Evolutionary conservation across 2,113 vertebrate species (phyloP).

Genomic region (Dipodomys spectabilis): DNA sequence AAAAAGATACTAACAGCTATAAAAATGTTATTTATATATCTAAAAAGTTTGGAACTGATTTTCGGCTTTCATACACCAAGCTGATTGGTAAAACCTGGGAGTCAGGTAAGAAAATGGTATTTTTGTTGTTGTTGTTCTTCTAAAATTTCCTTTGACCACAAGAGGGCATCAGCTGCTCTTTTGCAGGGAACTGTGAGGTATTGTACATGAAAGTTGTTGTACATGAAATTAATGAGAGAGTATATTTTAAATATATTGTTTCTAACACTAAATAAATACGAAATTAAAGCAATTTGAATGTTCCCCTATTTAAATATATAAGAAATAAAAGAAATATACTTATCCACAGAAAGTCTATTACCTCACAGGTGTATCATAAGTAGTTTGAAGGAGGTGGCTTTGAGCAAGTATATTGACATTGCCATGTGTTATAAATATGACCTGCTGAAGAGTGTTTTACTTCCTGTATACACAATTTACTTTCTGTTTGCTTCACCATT

Average conservation of each 20-base stretch:
- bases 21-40: constrained; percentile 71
- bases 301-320: constrained; percentile 76
- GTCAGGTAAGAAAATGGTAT: constrained; percentile 83
- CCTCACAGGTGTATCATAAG: constrained; percentile 83
- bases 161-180: constrained; percentile 86
- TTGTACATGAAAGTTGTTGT: constrained; percentile 82
- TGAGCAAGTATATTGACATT: constrained; percentile 82
- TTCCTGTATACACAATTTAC: constrained; percentile 50
- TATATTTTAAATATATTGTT: constrained; percentile 89
- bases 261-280: constrained; percentile 82
- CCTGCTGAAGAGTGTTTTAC: constrained; percentile 73
- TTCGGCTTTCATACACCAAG: constrained; percentile 81
- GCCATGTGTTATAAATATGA: constrained; percentile 69
- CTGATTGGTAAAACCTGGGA: constrained; percentile 78
- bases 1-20: constrained; percentile 85
- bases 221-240: constrained; percentile 84
- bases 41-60: constrained; percentile 75
- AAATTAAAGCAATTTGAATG: constrained; percentile 74
- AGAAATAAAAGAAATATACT: constrained; percentile 80
- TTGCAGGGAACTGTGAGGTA: constrained; percentile 80
- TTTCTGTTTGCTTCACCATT: constrained; percentile 73
- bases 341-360: constrained; percentile 85
- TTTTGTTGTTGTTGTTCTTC: constrained; percentile 45
- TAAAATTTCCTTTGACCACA: constrained; percentile 84
- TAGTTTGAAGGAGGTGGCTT: constrained; percentile 83